Evolutionary conservation across 2,888 invertebrate species (phyloP).

Genomic region (Eueremaeus valkanovi): DNA sequence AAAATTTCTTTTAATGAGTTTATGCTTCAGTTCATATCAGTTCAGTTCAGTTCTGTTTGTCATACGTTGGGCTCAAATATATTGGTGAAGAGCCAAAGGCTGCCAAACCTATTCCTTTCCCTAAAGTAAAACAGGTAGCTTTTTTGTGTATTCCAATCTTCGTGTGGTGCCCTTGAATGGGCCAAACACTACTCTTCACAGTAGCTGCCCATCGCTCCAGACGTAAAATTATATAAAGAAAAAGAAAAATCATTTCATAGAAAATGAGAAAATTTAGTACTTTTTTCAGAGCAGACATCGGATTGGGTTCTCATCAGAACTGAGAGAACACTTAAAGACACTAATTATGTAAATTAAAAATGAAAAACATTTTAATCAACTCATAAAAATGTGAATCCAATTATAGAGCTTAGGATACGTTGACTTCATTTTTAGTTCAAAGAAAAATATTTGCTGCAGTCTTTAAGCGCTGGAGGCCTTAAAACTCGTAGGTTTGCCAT

Average conservation of each 20-base stretch:
- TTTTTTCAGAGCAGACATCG: not conserved
- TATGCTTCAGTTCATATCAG: conserved; percentile 34
- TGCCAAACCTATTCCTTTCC: conserved; percentile 10
- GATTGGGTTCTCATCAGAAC: not conserved
- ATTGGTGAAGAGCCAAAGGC: not conserved
- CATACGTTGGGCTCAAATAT: not conserved
- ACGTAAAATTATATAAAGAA: not conserved
- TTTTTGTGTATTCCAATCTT: not conserved
- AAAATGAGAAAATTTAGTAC: not conserved
- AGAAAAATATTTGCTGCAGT: conserved; percentile 19
- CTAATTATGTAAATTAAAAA: conserved; percentile 13
- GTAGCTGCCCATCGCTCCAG: not conserved
- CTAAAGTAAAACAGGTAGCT: not conserved
- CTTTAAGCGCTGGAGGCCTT: not conserved
- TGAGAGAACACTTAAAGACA: not conserved
- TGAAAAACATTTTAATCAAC: not conserved
- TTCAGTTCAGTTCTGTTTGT: conserved; percentile 17
- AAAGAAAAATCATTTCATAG: not conserved
- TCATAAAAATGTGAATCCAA: conserved; percentile 1
- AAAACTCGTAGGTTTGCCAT: not conserved
- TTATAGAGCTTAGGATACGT: not conserved
- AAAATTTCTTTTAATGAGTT: conserved; percentile 30
- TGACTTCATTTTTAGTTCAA: conserved; percentile 5
- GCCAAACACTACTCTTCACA: not conserved
- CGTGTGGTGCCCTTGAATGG: conserved; percentile 23